A percentile compares a stretch with the other conserved stretches of the same genome.
phyloP scores from a whole-genome alignment of 2,113 vertebrate genomes.

The Scortum barcoo region DNA sequence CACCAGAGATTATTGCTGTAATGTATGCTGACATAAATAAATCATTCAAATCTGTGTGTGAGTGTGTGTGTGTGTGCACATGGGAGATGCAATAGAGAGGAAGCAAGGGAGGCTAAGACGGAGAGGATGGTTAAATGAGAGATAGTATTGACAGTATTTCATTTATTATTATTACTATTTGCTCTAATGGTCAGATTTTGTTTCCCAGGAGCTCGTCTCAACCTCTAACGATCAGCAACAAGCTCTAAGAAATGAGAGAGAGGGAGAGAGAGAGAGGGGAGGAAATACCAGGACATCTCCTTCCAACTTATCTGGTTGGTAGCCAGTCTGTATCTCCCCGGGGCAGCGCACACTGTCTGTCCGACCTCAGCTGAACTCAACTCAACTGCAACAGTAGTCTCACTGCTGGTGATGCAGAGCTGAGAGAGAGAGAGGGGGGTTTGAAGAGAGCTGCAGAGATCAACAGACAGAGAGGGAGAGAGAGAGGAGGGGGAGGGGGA shows the following conservation, averaged over 20 bases:
- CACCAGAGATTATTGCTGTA: constrained; percentile 39
- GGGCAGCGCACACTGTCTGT: constrained; percentile 56
- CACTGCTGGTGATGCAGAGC: constrained; percentile 57
- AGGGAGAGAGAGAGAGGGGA: constrained; percentile 11
- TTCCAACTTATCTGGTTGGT: constrained; percentile 62
- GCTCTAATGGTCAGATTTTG: constrained; percentile 44
- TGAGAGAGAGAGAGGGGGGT: constrained; percentile 36
- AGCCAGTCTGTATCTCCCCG: constrained; percentile 59
- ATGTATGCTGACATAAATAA: constrained; percentile 66
- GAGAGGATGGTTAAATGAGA: constrained; percentile 39
- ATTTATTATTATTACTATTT: constrained; percentile 48
- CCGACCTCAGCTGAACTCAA: constrained; percentile 73
- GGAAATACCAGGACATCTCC: constrained; percentile 44
- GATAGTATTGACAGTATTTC: constrained; percentile 26
- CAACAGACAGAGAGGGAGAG: not conserved
- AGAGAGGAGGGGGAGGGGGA: not conserved
- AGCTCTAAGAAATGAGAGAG: constrained; percentile 23
- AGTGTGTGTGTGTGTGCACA: not conserved
- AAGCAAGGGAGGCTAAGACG: constrained; percentile 20
- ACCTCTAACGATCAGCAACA: constrained; percentile 45
- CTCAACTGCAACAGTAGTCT: constrained; percentile 51
- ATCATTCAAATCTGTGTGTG: constrained; percentile 37
- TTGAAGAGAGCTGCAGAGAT: constrained; percentile 28
- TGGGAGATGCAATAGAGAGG: constrained; percentile 23
- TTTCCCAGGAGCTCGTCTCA: constrained; percentile 40